Evolutionary conservation across 2,113 vertebrate genomes (phyloP), one percentile per base, ranked within the genome.

Genomic region (Nothobranchius kuhntae): DNA sequence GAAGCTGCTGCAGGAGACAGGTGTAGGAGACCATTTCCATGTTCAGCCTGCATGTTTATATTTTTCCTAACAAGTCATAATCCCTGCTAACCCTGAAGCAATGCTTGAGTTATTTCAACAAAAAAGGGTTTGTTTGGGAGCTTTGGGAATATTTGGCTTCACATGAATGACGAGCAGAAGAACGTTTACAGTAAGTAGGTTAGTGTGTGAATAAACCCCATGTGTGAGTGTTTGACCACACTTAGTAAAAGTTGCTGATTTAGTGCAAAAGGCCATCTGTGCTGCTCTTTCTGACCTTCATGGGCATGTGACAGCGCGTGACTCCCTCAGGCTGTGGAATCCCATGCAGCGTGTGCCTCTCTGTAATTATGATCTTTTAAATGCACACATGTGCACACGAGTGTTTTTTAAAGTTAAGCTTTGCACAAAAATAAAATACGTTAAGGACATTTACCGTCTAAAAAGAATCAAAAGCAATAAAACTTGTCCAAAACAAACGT

Each of bases 191-290:
- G 30, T 26, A 68, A 82, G 54, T 71, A 68, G 79, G 80, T 81
- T 78, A 63, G 61, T 73, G 53, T 86, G 80, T 72, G 83, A 83
- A 84, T 73, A 77, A 74, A 83, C 66, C 82, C 72, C 66, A 75
- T 64, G 79, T 84, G 81, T 66, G 75, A 77, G 59, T 80, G 64
- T 83, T 85, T 85, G 83, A 84, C 71, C 83, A 78, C 80, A 77
- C 65, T 84, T 85, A 81, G 55, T 45, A 77, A 84, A 90, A 91
- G 81, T 82, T 89, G 90, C 86, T 91, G 90, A 92, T 87, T 89
- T 91, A 61, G 81, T 87, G 78, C 73, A 87, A 91, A 89, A 87
- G 73, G 81, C 88, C 88, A 90, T 90, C 83, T 91, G 90, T 84
- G 81, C 81, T 59, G 64, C 81, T 88, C 44, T 73, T 62, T 51